Conservation (phyloP, 2,888 invertebrate genomes). For the Antitype chi region DNA sequence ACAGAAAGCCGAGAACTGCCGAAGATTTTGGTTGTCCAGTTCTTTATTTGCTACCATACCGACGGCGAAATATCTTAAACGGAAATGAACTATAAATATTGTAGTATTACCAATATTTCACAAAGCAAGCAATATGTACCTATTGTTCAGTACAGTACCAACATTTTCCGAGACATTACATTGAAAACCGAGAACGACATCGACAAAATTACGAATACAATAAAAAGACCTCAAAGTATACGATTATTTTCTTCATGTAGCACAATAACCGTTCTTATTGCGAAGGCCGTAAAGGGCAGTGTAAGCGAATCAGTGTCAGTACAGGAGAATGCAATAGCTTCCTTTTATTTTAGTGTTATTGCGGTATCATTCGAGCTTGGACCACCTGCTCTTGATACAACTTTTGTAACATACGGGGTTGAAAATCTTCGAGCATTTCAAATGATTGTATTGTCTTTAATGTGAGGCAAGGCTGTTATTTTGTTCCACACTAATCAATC, state of each 20-base stretch:
- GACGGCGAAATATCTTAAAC: not conserved
- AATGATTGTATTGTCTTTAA: not conserved
- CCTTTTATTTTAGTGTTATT: constrained; percentile 84
- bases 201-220: constrained; percentile 53
- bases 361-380: constrained; percentile 76
- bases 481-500: not conserved
- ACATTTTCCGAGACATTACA: constrained; percentile 33
- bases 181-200: constrained; percentile 48
- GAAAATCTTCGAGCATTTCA: constrained; percentile 16
- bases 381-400: constrained; percentile 79
- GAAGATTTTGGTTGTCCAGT: not conserved
- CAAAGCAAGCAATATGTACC: not conserved
- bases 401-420: constrained; percentile 50
- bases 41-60: not conserved
- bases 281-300: constrained; percentile 52
- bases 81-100: constrained; percentile 3
- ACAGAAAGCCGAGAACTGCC: not conserved
- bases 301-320: constrained; percentile 72
- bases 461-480: not conserved
- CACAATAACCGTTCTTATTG: constrained; percentile 53
- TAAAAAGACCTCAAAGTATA: constrained; percentile 49
- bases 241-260: constrained; percentile 36
- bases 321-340: constrained; percentile 74
- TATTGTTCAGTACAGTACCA: constrained; percentile 6
- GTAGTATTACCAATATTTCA: not conserved